Conservation (phyloP, 2,888 invertebrate species). For the Orthosia cruda region DNA sequence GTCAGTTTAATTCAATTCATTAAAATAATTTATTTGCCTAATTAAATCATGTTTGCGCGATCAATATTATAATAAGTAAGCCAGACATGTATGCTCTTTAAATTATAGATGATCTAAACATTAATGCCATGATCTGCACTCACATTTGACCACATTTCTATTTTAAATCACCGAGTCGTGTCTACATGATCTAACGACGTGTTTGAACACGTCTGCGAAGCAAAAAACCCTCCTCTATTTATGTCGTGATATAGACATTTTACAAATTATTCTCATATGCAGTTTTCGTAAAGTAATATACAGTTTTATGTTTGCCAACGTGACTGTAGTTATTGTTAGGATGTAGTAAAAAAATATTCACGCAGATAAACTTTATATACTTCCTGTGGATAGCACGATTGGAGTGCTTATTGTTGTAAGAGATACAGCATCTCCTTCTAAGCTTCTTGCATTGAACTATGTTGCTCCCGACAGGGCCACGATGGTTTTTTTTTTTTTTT, state of each 20-base stretch:
- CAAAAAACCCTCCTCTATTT: slow-evolving; percentile 32
- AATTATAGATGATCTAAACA: slow-evolving; percentile 34
- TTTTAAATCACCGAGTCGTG: slow-evolving; percentile 46
- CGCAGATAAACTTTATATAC: slow-evolving; percentile 27
- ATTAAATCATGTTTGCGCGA: slow-evolving; percentile 11
- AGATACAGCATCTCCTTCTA: neutral
- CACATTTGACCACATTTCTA: slow-evolving; percentile 38
- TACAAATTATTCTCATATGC: slow-evolving; percentile 12
- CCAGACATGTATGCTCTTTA: slow-evolving; percentile 2
- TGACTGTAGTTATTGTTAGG: slow-evolving; percentile 30
- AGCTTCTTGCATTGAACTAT: neutral
- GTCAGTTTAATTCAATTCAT: neutral
- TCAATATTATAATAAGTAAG: slow-evolving; percentile 8
- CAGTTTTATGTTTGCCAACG: slow-evolving; percentile 23
- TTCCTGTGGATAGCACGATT: slow-evolving; percentile 43
- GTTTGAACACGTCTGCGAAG: slow-evolving; percentile 34
- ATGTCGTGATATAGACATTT: slow-evolving; percentile 28
- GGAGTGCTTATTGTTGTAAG: neutral
- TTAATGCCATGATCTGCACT: slow-evolving; percentile 29
- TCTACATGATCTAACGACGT: slow-evolving; percentile 33
- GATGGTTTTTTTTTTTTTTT: too few species aligned
- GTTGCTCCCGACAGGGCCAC: neutral
- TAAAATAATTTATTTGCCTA: slow-evolving; percentile 4
- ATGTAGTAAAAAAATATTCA: slow-evolving; percentile 31
- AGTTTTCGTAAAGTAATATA: neutral